Conservation (phyloP, 2,113 vertebrate species). For the Xyliphius kryptos region DNA sequence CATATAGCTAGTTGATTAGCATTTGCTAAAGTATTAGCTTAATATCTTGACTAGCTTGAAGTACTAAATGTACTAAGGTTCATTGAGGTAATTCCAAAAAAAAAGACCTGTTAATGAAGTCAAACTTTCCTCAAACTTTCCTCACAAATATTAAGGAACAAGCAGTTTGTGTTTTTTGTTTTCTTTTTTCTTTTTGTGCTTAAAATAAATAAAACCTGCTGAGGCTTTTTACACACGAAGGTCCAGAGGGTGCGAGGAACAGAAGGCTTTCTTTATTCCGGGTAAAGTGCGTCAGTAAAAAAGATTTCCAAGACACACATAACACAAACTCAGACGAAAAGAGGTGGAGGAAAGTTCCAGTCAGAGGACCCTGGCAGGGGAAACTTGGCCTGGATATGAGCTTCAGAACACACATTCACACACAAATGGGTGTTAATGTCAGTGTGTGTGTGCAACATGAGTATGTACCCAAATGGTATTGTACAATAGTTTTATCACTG, state of each 20-base stretch:
- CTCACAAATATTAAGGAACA: too few species aligned
- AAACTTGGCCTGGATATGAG: conserved; percentile 47
- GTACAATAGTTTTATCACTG: not conserved
- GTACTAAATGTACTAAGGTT: not conserved
- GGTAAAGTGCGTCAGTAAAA: conserved; percentile 63
- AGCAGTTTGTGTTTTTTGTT: too few species aligned
- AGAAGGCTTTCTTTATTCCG: conserved; percentile 30
- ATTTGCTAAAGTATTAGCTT: too few species aligned
- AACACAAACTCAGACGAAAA: conserved; percentile 73
- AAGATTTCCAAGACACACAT: conserved; percentile 66
- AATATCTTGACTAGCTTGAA: not conserved
- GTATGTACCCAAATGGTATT: not conserved
- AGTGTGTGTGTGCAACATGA: not conserved
- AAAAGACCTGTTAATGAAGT: not conserved
- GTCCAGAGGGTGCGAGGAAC: not conserved
- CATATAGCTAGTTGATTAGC: not conserved
- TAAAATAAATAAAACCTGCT: not conserved
- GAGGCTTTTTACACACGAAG: conserved; percentile 3
- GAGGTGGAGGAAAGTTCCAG: conserved; percentile 54
- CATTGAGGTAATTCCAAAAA: too few species aligned
- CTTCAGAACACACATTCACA: conserved; percentile 12
- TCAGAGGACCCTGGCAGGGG: conserved; percentile 64
- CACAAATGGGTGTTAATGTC: not conserved
- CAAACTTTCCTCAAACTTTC: not conserved
- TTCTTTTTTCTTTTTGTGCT: not conserved